Evolutionary conservation across 2,888 invertebrate species (phyloP).

Genomic region (Lordiphosa fenestrarum): DNA sequence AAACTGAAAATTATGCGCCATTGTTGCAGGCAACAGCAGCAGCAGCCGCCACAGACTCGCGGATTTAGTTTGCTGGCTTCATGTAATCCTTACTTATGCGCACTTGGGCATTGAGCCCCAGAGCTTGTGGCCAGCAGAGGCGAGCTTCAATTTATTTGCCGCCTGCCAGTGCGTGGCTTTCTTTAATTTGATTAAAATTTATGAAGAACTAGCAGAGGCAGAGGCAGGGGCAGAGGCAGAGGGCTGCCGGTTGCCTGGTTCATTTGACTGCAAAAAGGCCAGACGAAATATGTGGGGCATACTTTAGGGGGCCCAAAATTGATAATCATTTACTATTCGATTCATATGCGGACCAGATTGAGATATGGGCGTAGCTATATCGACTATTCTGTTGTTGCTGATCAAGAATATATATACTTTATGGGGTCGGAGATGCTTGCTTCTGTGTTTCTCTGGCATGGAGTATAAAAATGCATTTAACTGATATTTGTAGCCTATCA

Average conservation of each 20-base stretch:
- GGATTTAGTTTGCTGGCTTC: conserved; percentile 13
- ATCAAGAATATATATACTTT: too few species aligned
- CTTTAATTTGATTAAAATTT: conserved; percentile 77
- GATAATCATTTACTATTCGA: too few species aligned
- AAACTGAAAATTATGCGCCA: conserved; percentile 71
- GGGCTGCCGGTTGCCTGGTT: too few species aligned
- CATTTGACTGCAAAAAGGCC: too few species aligned
- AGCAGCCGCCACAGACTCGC: conserved; percentile 17
- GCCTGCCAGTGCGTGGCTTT: conserved; percentile 48
- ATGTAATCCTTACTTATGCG: conserved; percentile 72
- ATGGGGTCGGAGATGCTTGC: too few species aligned
- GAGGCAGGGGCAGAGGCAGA: too few species aligned
- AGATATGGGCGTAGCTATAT: too few species aligned
- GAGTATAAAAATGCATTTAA: too few species aligned
- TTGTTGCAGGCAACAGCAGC: conserved; percentile 51
- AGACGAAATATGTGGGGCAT: neutral
- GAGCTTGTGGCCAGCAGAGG: conserved; percentile 2
- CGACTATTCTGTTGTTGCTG: too few species aligned
- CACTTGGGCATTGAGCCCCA: conserved; percentile 30
- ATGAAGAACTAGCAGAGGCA: conserved; percentile 52
- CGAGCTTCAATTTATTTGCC: conserved; percentile 58
- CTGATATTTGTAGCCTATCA: too few species aligned
- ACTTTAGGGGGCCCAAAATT: neutral
- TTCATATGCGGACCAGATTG: too few species aligned
- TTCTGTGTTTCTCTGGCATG: too few species aligned